Evolutionary conservation across 2,888 invertebrate species (phyloP), one percentile per base, ranked within the genome.

Genomic region (Emmelina monodactyla): DNA sequence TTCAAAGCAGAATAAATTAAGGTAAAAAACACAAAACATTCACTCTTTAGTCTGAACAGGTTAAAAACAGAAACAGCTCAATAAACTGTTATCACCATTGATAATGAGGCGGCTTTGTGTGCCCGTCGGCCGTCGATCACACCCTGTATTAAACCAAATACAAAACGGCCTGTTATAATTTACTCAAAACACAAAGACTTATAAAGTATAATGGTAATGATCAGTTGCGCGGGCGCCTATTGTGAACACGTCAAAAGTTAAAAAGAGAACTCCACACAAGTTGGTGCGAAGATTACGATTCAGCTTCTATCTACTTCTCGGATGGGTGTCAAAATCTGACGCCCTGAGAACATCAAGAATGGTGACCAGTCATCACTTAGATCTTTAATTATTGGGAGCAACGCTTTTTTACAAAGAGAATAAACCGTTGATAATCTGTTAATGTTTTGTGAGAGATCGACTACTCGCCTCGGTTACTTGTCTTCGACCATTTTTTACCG

Each of bases 121-220:
- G 44, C 41, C 39, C 45, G 43, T 47, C 45, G 58, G 55, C 53
- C 54, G 55, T 54, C 58, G 49, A 5, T 19, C 19, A 19, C 19
- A 19, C 19, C 9, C 19, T 9, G 6, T 6, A 19, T 19, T 19
- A 5, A 7, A 25, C 70, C 66, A 60, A 62, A 69, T 65, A 58
- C 60, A 65, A 64, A 61, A 62, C 58, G 62, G 60, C 59, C 70
- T 73, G 75, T 76, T 78, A 79, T 78, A 78, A 78, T 78, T 79
- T 76, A 78, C 78, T 75, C 76, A 78, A 79, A 78, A 79, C 67
- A 79, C 78, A 79, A 78, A 75, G 75, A 76, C 76, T 62, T 73
- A 69, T 69, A 71, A 44, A 69, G 71, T 58, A 72, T 75, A 78
- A 75, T 78, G 66, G 66, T 75, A 76, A 76, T 76, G 73, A 78